A percentile compares a stretch with the other conserved stretches of the same genome.
Evolutionary conservation across 2,888 invertebrate genomes (phyloP).

Genomic region (Phyto melanocephala): DNA sequence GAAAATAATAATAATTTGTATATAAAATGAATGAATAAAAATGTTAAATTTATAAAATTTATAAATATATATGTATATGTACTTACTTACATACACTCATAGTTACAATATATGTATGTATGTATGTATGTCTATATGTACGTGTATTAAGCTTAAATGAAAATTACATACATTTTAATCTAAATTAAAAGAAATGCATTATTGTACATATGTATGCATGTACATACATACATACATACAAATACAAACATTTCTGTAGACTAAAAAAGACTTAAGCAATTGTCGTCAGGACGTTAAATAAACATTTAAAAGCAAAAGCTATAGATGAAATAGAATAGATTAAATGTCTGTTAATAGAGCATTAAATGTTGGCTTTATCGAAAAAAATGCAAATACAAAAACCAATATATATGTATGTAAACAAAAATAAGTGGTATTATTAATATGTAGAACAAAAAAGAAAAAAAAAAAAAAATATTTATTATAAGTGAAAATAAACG

Average conservation of each 20-base stretch:
- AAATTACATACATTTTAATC: too few relatives aligned
- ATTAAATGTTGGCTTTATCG: constrained; percentile 76
- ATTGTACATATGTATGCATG: constrained; percentile 25
- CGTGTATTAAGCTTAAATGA: too few relatives aligned
- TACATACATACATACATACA: constrained; percentile 47
- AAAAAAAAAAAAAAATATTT: constrained; percentile 40
- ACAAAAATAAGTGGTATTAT: constrained; percentile 47
- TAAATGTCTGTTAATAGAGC: constrained; percentile 70
- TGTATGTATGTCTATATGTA: too few relatives aligned
- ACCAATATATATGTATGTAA: not conserved
- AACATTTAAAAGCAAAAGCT: constrained; percentile 26
- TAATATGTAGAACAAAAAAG: constrained; percentile 36
- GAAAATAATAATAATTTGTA: too few relatives aligned
- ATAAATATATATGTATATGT: too few relatives aligned
- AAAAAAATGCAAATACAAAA: constrained; percentile 48
- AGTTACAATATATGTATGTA: not conserved
- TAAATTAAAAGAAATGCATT: constrained; percentile 27
- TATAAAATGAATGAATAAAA: too few relatives aligned
- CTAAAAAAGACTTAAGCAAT: constrained; percentile 77
- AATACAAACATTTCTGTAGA: constrained; percentile 69
- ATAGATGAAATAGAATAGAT: constrained; percentile 41
- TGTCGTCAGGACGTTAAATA: constrained; percentile 77
- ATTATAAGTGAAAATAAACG: constrained; percentile 45
- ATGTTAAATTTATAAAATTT: too few relatives aligned
- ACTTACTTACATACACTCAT: constrained; percentile 38